phyloP scores from a whole-genome alignment of 2,797 vertebrate genomes.

The Sebastes matsubarae region DNA sequence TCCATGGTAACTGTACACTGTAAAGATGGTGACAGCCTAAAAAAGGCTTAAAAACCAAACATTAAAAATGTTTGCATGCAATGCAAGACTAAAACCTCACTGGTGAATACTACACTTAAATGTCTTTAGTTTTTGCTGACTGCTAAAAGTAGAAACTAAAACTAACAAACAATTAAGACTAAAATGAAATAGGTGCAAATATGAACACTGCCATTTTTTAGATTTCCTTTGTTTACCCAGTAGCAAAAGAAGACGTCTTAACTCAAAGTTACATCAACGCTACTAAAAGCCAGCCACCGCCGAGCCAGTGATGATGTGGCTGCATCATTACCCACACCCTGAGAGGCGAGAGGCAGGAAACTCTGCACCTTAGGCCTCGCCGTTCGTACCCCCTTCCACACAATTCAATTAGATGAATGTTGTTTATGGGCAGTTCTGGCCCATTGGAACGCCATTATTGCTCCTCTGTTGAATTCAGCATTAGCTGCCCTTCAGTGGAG shows the following conservation, averaged over 20 bases:
- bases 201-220: neutral
- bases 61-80: too few relatives aligned
- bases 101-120: too few relatives aligned
- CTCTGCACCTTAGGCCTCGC: conserved; percentile 58
- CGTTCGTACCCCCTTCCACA: conserved; percentile 30
- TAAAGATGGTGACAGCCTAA: too few relatives aligned
- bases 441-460: conserved; percentile 70
- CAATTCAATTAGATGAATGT: conserved; percentile 72
- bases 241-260: conserved; percentile 1
- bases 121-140: too few relatives aligned
- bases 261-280: conserved; percentile 28
- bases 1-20: too few relatives aligned
- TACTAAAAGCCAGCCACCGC: conserved; percentile 13
- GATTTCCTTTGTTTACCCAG: neutral
- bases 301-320: conserved; percentile 55
- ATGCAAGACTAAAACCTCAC: too few relatives aligned
- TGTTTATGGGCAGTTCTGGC: conserved; percentile 76
- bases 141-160: too few relatives aligned
- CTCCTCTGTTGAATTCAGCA: conserved; percentile 51
- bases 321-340: conserved; percentile 69
- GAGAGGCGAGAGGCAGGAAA: conserved; percentile 31
- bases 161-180: neutral
- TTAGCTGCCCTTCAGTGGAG: conserved; percentile 67
- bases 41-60: too few relatives aligned
- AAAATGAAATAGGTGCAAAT: neutral